phyloP scores from a whole-genome alignment of 2,113 vertebrate genomes.

The Micromys minutus region DNA sequence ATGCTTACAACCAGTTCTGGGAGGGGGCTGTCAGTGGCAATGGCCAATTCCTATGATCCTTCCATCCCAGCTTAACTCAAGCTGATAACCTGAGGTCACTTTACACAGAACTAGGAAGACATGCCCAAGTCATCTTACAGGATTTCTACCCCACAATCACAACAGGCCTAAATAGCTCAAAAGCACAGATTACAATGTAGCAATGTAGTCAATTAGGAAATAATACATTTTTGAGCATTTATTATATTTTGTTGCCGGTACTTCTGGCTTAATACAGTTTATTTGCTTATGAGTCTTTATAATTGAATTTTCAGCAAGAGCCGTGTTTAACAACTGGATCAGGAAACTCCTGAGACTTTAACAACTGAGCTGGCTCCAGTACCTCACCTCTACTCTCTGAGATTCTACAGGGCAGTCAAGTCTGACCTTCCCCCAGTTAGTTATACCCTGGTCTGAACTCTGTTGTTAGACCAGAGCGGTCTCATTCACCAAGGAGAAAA shows the following conservation, averaged over 20 bases:
- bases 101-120: background rate
- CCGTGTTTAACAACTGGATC: background rate
- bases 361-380: background rate
- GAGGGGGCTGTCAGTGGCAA: background rate
- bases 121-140: accelerated
- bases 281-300: background rate
- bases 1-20: background rate
- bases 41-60: background rate
- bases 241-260: background rate
- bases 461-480: background rate
- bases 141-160: background rate
- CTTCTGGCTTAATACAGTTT: constrained; percentile 1
- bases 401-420: background rate
- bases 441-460: background rate
- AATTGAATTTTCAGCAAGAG: constrained; percentile 1
- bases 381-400: background rate
- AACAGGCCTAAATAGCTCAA: background rate
- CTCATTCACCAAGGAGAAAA: background rate
- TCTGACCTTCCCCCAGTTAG: background rate
- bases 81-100: background rate
- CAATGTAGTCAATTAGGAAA: background rate
- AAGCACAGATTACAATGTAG: background rate
- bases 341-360: background rate
- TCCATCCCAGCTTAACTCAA: background rate
- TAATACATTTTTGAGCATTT: background rate